A percentile compares a stretch with the other conserved stretches of the same genome.
phyloP scores from a whole-genome alignment of 2,888 invertebrate species.

The Meta bourneti region DNA sequence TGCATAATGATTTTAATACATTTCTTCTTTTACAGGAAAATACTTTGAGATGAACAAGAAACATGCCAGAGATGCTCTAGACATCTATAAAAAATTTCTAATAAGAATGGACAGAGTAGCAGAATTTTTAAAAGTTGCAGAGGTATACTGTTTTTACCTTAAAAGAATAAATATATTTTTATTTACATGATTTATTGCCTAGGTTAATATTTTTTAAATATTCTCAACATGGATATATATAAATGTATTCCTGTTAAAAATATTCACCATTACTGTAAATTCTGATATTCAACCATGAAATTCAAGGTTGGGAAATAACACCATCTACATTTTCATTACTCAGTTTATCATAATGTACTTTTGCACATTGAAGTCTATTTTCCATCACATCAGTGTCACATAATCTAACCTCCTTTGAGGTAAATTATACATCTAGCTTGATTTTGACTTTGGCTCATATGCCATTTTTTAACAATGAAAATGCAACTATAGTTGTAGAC shows the following conservation, averaged over 20 bases:
- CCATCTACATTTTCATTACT: no score
- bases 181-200: no score
- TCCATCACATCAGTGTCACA: no score
- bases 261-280: background rate
- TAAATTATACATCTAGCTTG: no score
- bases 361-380: no score
- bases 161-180: background rate
- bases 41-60: slow-evolving; percentile 99
- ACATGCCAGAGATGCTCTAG: slow-evolving; percentile 97
- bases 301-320: no score
- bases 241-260: background rate
- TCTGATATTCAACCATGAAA: background rate
- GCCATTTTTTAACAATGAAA: no score
- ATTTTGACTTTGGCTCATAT: no score
- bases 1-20: background rate
- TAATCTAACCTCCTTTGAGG: no score
- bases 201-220: slow-evolving; percentile 78
- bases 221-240: background rate
- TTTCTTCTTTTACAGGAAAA: slow-evolving; percentile 85
- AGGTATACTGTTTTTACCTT: slow-evolving; percentile 80
- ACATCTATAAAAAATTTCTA: slow-evolving; percentile 98
- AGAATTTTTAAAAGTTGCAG: slow-evolving; percentile 92
- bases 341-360: no score
- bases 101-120: slow-evolving; percentile 99
- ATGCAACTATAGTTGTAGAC: no score